These are phyloP conservation scores for Phasianus colchicus DNA, from an alignment of 2,113 vertebrate genomes.

Conservation along the genomic window DNA sequence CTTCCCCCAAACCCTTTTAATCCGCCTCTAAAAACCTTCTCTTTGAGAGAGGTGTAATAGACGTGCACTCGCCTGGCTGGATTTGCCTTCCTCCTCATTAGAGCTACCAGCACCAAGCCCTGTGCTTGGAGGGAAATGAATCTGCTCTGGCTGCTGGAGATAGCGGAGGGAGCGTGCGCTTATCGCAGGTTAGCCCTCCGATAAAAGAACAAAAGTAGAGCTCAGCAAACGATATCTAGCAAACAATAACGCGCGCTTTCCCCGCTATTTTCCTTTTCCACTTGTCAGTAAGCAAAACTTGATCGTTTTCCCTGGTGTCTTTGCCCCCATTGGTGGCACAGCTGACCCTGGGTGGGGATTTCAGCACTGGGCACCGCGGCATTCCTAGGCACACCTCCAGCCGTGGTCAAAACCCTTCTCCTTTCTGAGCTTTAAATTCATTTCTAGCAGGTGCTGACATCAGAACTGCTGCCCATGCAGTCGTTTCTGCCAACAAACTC, in stretches of 20 bases:
- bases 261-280: fast-evolving
- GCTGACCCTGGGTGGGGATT: not conserved
- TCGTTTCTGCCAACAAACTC: slow-evolving; percentile 16
- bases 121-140: not conserved
- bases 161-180: not conserved
- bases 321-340: fast-evolving
- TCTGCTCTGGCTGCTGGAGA: not conserved
- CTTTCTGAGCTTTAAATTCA: not conserved
- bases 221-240: fast-evolving
- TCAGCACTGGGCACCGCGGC: fast-evolving
- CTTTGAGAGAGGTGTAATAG: not conserved
- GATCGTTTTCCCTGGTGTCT: fast-evolving
- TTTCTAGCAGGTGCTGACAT: not conserved
- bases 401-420: not conserved
- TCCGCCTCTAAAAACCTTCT: not conserved
- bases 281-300: fast-evolving
- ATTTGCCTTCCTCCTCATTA: not conserved
- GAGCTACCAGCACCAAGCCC: not conserved
- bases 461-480: not conserved
- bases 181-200: not conserved
- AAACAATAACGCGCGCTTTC: fast-evolving
- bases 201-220: not conserved
- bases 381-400: not conserved
- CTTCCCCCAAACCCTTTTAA: slow-evolving; percentile 1
- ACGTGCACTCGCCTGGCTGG: not conserved